These are phyloP conservation scores for Neodon shergylaensis DNA, from an alignment of 2,113 vertebrate genomes.

Conservation along the genomic window DNA sequence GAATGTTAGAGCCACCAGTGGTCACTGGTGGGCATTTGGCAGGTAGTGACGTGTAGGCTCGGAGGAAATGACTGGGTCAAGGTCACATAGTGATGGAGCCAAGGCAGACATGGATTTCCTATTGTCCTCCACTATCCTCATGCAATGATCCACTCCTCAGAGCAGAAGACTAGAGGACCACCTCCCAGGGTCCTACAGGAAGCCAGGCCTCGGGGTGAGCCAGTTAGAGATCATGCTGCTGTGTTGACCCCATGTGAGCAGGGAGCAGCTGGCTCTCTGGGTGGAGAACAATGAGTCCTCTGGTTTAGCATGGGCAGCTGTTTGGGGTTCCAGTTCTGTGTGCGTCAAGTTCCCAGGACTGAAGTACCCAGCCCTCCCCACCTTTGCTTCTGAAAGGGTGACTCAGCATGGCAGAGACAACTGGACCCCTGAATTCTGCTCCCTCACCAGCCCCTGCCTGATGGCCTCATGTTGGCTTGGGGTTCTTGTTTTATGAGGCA, in stretches of 20 bases:
- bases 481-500: constrained; percentile 61
- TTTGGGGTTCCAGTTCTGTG: background rate
- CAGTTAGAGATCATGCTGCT: background rate
- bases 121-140: rapidly evolving
- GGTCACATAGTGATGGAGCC: background rate
- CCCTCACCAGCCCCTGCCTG: background rate
- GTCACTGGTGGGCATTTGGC: background rate
- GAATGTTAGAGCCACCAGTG: background rate
- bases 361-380: background rate
- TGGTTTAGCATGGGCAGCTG: background rate
- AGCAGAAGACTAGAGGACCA: background rate
- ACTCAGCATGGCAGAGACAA: background rate
- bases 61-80: background rate
- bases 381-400: constrained; percentile 10
- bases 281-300: too few species aligned
- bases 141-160: background rate
- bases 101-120: background rate
- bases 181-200: background rate
- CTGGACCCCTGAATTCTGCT: background rate
- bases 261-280: too few species aligned
- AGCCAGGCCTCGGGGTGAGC: background rate
- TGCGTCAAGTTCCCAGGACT: background rate
- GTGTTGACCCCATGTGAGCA: background rate
- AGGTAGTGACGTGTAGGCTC: background rate
- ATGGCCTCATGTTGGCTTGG: background rate